Base-by-base conservation (phyloP, 2,797 vertebrate species). In the Sorex maritimensis region DNA sequence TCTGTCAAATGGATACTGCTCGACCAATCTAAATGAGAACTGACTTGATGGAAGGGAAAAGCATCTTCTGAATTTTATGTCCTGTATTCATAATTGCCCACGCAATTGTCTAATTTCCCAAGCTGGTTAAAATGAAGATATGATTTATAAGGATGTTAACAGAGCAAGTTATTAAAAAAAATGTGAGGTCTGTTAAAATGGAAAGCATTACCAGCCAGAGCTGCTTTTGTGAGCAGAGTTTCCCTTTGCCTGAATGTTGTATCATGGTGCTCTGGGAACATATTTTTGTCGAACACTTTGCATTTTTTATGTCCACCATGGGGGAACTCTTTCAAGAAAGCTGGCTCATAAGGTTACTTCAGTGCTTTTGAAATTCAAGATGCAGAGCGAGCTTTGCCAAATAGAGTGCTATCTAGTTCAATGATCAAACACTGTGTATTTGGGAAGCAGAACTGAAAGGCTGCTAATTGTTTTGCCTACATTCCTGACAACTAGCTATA, bases 311-410 rank as follows among this genome's bases (percentile, higher is more conserved):
- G 67, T 94, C 71, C 58, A 78, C 75, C 28, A 12, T 88, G 71
- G 38, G 79, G 46, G 15, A 88, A 21, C 72, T 94, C 67, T 90
- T 92, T 95, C 90, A 89, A 92, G 75, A 94, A 91, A 94, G 21
- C 72, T 93, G 73, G 30, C 93, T 88, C 68, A 63, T 82, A 79
- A 88, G 67, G 28, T 92, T 88, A 91, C 65, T 80, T 82, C 65
- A 63, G 3, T 67, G 87, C 81, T 96, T 94, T 96, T 92, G 95
- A 97, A 92, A 96, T 86, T 90, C 89, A 94, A 94, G 90, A 71
- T 46, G 81, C 52, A 91, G 34, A 87, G 26, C 0, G 0, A 85
- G 74, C 52, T 88, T 93, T 91, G 89, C 89, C 93, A 95, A 90
- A 61, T 34, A 88, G 71, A 91, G 44, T 34, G 5, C 46, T 61